phyloP scores from a whole-genome alignment of 2,113 vertebrate species.

The Muscicapa adusta region DNA sequence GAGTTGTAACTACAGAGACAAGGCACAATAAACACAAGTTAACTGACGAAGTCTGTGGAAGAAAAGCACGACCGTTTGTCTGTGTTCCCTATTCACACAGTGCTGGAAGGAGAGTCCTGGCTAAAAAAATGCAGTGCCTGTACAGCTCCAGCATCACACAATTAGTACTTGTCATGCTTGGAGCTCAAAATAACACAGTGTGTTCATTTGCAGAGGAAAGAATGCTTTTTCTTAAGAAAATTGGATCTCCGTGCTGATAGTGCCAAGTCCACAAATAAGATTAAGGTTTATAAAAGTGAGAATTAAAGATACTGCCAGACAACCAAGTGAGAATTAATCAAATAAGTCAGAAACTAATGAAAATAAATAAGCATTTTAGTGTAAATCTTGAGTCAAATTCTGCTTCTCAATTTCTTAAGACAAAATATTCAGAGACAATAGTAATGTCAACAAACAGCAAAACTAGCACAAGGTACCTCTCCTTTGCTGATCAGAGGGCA shows the following conservation, averaged over 20 bases:
- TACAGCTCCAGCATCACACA: conserved; percentile 34
- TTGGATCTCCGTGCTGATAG: neutral
- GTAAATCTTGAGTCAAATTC: neutral
- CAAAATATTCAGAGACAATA: neutral
- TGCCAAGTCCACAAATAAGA: neutral
- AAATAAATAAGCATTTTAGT: neutral
- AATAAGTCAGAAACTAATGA: neutral
- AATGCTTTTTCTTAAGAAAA: neutral
- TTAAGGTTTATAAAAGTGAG: neutral
- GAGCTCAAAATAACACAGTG: conserved; percentile 23
- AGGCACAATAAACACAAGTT: conserved; percentile 13
- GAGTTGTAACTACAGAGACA: conserved; percentile 51
- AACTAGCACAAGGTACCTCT: neutral
- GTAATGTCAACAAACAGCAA: neutral
- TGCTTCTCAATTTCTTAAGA: neutral
- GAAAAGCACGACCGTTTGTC: neutral
- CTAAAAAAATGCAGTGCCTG: conserved; percentile 33
- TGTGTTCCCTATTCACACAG: conserved; percentile 12
- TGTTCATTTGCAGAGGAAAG: neutral
- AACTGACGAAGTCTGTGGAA: neutral
- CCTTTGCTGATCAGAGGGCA: neutral
- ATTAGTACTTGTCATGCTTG: conserved; percentile 37
- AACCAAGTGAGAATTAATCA: neutral
- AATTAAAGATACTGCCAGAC: neutral
- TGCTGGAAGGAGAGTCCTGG: conserved; percentile 13